These are phyloP conservation scores for Scyliorhinus canicula DNA, from an alignment of 2,797 vertebrate genomes.

Conservation along the genomic window DNA sequence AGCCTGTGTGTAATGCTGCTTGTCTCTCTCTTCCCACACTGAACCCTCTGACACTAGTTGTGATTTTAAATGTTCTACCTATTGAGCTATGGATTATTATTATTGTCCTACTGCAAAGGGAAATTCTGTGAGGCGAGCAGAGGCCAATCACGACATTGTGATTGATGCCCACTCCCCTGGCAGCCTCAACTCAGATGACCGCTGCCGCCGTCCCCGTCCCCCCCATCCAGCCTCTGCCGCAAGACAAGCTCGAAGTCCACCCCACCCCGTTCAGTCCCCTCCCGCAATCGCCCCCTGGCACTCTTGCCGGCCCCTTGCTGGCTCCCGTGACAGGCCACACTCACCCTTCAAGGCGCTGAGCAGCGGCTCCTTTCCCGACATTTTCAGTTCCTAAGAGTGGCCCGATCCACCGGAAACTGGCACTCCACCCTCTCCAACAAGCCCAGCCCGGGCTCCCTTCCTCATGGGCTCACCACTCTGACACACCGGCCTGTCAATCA, in stretches of 20 bases:
- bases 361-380: slow-evolving; percentile 70
- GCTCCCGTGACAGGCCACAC: not conserved
- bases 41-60: not conserved
- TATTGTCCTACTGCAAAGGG: not conserved
- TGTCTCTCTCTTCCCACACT: not conserved
- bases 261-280: not conserved
- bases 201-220: no score
- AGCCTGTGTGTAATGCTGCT: not conserved
- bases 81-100: no score
- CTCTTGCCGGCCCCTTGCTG: not conserved
- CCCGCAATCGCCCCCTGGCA: rapidly evolving
- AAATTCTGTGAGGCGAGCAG: not conserved
- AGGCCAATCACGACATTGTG: not conserved
- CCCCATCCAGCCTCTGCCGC: no score
- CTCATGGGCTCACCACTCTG: not conserved
- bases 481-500: not conserved
- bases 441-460: no score
- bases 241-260: no score
- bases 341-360: slow-evolving; percentile 68
- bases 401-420: not conserved
- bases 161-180: no score
- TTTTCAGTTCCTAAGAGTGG: slow-evolving; percentile 41
- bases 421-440: not conserved
- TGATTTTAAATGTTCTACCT: not conserved
- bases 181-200: no score